Conservation (phyloP, 2,797 vertebrate genomes). For the Macrochelys suwanniensis region DNA sequence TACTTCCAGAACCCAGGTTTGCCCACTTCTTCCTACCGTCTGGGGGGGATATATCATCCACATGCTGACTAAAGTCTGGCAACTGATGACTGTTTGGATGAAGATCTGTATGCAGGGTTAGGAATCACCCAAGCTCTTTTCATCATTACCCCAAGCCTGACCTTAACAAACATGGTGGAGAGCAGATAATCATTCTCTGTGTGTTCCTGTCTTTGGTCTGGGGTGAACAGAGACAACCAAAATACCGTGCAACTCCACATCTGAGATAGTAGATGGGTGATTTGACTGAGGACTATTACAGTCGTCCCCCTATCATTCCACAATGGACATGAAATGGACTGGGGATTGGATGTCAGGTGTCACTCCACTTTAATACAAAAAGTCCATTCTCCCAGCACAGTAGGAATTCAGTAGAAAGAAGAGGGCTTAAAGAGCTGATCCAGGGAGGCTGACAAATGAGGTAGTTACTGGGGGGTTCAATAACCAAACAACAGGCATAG, state of each 20-base stretch:
- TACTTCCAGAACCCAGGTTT: not conserved
- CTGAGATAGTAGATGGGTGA: not conserved
- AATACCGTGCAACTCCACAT: accelerated
- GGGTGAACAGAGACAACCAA: not conserved
- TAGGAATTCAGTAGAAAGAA: constrained; percentile 43
- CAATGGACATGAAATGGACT: not conserved
- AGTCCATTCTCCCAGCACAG: not conserved
- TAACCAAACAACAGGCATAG: constrained; percentile 8
- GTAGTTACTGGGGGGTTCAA: constrained; percentile 14
- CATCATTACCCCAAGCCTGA: not conserved
- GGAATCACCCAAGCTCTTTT: not conserved
- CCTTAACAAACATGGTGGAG: not conserved
- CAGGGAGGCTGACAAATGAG: constrained; percentile 21
- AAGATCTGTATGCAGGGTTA: not conserved
- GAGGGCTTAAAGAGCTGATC: constrained; percentile 54
- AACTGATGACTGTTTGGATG: not conserved
- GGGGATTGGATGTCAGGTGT: not conserved
- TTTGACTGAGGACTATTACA: constrained; percentile 15
- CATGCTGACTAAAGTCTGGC: not conserved
- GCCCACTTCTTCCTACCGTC: not conserved
- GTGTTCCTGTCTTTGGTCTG: not conserved
- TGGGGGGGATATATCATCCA: not conserved
- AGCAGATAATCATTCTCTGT: not conserved
- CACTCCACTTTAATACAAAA: not conserved
- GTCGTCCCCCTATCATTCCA: not conserved